A percentile compares a stretch with the other conserved stretches of the same genome.
phyloP scores from a whole-genome alignment of 1,140 invertebrate species.

The Leptopilina boulardi region DNA sequence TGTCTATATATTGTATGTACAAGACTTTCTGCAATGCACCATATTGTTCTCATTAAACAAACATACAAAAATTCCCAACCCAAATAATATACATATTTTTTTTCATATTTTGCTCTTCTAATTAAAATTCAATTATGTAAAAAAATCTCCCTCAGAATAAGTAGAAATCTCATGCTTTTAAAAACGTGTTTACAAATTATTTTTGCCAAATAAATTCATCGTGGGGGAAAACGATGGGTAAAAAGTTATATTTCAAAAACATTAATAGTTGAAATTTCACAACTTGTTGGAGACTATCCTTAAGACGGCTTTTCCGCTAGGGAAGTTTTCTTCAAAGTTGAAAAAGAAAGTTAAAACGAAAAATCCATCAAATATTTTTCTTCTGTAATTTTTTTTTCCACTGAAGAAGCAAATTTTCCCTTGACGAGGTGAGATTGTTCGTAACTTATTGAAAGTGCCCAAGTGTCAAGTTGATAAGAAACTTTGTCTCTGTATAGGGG shows the following conservation, averaged over 20 bases:
- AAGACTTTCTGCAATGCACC: slow-evolving; percentile 24
- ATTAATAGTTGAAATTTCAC: slow-evolving; percentile 2
- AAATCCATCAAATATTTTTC: slow-evolving; percentile 15
- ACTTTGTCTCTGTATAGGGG: neutral
- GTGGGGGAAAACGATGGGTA: neutral
- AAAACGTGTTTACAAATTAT: slow-evolving; percentile 3
- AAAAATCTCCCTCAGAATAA: neutral
- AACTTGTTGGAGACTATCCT: neutral
- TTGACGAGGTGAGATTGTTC: neutral
- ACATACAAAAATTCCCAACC: neutral
- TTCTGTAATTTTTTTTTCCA: neutral
- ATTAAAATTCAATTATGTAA: neutral
- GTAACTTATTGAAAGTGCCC: slow-evolving; percentile 1
- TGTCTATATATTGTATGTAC: neutral
- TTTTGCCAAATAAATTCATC: neutral
- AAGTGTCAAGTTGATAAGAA: slow-evolving; percentile 9
- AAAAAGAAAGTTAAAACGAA: slow-evolving; percentile 3
- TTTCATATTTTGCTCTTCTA: neutral
- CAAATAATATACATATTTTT: neutral
- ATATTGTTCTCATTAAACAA: slow-evolving; percentile 7
- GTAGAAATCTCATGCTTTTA: neutral
- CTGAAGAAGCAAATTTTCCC: neutral
- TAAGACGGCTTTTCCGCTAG: slow-evolving; percentile 8
- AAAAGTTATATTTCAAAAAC: slow-evolving; percentile 1
- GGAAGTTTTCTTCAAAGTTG: slow-evolving; percentile 3